A percentile compares a stretch with the other conserved stretches of the same genome.
Evolutionary conservation across 2,797 vertebrate species (phyloP).

Genomic region (Danionella dracula): DNA sequence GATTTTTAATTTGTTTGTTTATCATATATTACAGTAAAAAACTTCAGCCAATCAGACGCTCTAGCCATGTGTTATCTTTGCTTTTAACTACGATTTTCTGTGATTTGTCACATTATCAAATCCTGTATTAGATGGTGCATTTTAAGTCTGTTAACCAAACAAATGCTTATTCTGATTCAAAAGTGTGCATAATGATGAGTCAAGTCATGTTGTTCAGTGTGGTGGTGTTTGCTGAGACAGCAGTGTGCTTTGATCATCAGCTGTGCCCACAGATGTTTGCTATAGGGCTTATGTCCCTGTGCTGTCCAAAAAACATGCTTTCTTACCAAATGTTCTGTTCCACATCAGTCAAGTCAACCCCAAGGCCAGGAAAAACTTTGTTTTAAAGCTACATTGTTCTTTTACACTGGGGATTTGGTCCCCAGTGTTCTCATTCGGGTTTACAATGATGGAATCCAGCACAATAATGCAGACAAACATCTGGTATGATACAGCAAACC

Average conservation of each 20-base stretch:
- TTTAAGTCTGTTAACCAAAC: too few relatives aligned
- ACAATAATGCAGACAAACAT: not conserved
- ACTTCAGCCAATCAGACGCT: too few relatives aligned
- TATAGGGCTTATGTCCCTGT: slow-evolving; percentile 30
- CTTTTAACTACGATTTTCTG: too few relatives aligned
- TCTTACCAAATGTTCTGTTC: slow-evolving; percentile 17
- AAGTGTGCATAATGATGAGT: too few relatives aligned
- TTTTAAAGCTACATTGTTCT: not conserved
- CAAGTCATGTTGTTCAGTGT: not conserved
- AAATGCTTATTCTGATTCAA: too few relatives aligned
- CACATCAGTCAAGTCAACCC: slow-evolving; percentile 17
- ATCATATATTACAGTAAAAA: too few relatives aligned
- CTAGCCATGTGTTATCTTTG: too few relatives aligned
- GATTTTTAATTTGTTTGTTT: too few relatives aligned
- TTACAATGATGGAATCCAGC: not conserved
- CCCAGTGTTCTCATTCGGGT: not conserved
- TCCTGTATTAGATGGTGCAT: too few relatives aligned
- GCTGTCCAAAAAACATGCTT: slow-evolving; percentile 1
- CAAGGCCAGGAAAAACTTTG: not conserved
- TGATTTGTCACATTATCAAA: too few relatives aligned
- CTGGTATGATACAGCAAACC: not conserved
- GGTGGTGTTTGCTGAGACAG: not conserved
- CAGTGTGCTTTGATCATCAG: slow-evolving; percentile 2
- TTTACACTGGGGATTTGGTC: not conserved
- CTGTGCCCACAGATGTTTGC: slow-evolving; percentile 24